phyloP scores from a whole-genome alignment of 2,888 invertebrate genomes.

The Nymphalis c-album region DNA sequence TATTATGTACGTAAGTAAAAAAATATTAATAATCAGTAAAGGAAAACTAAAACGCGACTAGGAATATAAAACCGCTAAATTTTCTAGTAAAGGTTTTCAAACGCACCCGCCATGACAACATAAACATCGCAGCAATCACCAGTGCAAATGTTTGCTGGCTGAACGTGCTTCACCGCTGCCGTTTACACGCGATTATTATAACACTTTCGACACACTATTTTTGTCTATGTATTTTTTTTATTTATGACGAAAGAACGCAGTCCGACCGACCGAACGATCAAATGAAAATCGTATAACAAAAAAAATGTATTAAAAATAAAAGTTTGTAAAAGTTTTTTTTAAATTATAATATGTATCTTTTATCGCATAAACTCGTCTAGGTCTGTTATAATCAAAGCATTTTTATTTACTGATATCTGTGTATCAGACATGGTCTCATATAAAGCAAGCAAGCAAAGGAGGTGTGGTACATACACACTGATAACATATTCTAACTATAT shows the following conservation, averaged over 20 bases:
- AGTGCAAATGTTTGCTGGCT: conserved; percentile 33
- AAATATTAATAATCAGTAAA: neutral
- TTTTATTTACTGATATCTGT: too few relatives aligned
- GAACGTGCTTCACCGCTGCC: conserved; percentile 26
- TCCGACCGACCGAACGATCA: too few relatives aligned
- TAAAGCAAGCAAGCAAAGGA: too few relatives aligned
- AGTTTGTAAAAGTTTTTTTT: too few relatives aligned
- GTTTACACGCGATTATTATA: conserved; percentile 33
- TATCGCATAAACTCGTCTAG: too few relatives aligned
- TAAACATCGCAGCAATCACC: conserved; percentile 37
- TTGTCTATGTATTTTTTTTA: neutral
- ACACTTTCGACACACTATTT: conserved; percentile 14
- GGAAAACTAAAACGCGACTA: neutral
- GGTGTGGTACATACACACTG: too few relatives aligned
- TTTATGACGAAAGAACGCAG: neutral
- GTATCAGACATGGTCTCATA: too few relatives aligned
- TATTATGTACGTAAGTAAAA: neutral
- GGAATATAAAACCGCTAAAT: conserved; percentile 21
- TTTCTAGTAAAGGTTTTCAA: conserved; percentile 14
- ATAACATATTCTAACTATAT: too few relatives aligned
- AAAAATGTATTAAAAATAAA: neutral
- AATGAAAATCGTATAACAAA: neutral
- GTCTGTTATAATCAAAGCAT: too few relatives aligned
- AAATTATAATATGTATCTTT: too few relatives aligned
- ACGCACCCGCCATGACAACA: conserved; percentile 27